These are phyloP conservation scores for Apeltes quadracus DNA, from an alignment of 2,113 vertebrate species.

Conservation along the genomic window DNA sequence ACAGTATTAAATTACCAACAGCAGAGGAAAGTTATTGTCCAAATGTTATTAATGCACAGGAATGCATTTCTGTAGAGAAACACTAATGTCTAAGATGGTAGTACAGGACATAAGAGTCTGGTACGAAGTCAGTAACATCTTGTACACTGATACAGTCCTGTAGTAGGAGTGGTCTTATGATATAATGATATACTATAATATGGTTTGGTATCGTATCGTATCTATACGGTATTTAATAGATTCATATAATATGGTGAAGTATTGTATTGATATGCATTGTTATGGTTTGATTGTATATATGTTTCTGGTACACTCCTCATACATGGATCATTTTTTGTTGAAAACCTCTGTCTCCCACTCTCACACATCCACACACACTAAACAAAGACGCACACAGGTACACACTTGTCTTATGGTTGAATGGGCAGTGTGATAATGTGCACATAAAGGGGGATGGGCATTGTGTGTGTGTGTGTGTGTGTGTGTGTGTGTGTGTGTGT, in stretches of 20 bases:
- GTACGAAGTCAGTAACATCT: not conserved
- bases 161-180: not conserved
- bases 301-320: not conserved
- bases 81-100: not conserved
- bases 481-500: slow-evolving; percentile 26
- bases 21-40: slow-evolving; percentile 17
- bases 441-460: slow-evolving; percentile 27
- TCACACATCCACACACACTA: not conserved
- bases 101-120: not conserved
- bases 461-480: slow-evolving; percentile 4
- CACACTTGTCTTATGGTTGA: slow-evolving; percentile 31
- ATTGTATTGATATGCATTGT: not conserved
- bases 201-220: not conserved
- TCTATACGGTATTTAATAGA: no score
- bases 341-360: not conserved
- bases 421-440: slow-evolving; percentile 26
- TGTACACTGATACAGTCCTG: not conserved
- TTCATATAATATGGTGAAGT: not conserved
- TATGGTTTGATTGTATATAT: not conserved
- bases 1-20: slow-evolving; percentile 45
- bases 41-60: slow-evolving; percentile 50
- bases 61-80: slow-evolving; percentile 47
- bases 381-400: not conserved
- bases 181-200: not conserved
- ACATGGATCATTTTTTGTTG: not conserved